Percentiles rank a stretch among this genome's conserved stretches.
These are phyloP conservation scores for Poecilia wingei DNA, from an alignment of 2,797 vertebrate genomes.

Conservation along the genomic window DNA sequence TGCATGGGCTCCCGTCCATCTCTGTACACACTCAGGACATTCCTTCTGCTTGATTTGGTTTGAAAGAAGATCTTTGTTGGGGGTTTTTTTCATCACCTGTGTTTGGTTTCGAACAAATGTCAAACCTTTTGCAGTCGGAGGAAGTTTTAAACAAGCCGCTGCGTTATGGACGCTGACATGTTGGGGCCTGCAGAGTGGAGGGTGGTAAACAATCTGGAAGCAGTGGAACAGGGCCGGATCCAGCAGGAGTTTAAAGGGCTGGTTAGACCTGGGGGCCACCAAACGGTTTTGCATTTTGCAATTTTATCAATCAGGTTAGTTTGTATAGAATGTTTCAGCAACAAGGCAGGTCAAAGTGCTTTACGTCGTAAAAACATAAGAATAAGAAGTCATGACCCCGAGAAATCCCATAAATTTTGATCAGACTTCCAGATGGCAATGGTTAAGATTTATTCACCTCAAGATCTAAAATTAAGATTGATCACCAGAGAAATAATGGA, in stretches of 20 bases:
- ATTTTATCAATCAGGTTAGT: background rate
- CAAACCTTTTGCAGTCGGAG: constrained; percentile 66
- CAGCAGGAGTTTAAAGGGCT: background rate
- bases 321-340: no score
- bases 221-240: background rate
- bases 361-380: no score
- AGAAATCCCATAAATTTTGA: constrained; percentile 61
- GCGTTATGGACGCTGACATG: constrained; percentile 55
- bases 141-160: constrained; percentile 50
- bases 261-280: background rate
- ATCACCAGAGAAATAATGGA: constrained; percentile 5
- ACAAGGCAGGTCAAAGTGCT: no score
- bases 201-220: constrained; percentile 1
- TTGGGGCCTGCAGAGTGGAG: constrained; percentile 39
- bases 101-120: constrained; percentile 76
- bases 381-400: no score
- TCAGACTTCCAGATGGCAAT: constrained; percentile 33
- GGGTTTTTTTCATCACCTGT: constrained; percentile 74
- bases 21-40: constrained; percentile 83
- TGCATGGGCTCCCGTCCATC: constrained; percentile 86
- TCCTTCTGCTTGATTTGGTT: constrained; percentile 86
- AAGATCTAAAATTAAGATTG: constrained; percentile 34
- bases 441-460: constrained; percentile 60
- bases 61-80: constrained; percentile 82
- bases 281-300: background rate